These are phyloP conservation scores for Drosophila neocordata DNA, from an alignment of 1,140 invertebrate genomes.

Conservation along the genomic window DNA sequence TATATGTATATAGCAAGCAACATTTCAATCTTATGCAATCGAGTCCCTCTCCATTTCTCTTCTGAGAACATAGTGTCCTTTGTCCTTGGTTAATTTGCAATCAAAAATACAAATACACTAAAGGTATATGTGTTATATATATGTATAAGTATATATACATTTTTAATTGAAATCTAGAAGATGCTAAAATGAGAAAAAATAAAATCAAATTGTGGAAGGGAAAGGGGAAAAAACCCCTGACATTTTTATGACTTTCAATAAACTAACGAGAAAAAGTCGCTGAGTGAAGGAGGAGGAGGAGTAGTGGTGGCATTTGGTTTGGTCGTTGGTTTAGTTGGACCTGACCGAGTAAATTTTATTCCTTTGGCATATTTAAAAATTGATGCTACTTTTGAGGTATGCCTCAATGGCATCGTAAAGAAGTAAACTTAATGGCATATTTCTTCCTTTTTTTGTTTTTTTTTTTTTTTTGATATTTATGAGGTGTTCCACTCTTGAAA, in stretches of 20 bases:
- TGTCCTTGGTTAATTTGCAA: not conserved
- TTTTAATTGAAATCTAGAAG: slow-evolving; percentile 45
- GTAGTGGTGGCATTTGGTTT: slow-evolving; percentile 20
- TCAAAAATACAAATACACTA: slow-evolving; percentile 3
- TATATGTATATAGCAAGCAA: not conserved
- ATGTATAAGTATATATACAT: no score
- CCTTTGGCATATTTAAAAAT: slow-evolving; percentile 44
- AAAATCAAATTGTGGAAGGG: slow-evolving; percentile 22
- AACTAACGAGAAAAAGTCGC: slow-evolving; percentile 7
- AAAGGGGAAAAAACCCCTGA: slow-evolving; percentile 33
- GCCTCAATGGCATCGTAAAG: slow-evolving; percentile 37
- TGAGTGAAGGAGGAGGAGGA: no score
- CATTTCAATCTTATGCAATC: not conserved
- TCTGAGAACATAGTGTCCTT: not conserved
- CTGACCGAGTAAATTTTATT: slow-evolving; percentile 5
- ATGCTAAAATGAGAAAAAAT: not conserved
- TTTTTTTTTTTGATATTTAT: not conserved
- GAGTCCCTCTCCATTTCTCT: not conserved
- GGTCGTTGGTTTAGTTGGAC: slow-evolving; percentile 27
- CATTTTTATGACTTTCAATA: slow-evolving; percentile 53
- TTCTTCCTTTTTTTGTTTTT: not conserved
- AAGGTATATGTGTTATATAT: not conserved
- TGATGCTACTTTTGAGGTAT: slow-evolving; percentile 29
- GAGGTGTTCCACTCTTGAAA: not conserved
- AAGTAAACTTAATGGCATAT: slow-evolving; percentile 51